Conservation (phyloP, 2,888 invertebrate species). For the Melanchra persicariae region DNA sequence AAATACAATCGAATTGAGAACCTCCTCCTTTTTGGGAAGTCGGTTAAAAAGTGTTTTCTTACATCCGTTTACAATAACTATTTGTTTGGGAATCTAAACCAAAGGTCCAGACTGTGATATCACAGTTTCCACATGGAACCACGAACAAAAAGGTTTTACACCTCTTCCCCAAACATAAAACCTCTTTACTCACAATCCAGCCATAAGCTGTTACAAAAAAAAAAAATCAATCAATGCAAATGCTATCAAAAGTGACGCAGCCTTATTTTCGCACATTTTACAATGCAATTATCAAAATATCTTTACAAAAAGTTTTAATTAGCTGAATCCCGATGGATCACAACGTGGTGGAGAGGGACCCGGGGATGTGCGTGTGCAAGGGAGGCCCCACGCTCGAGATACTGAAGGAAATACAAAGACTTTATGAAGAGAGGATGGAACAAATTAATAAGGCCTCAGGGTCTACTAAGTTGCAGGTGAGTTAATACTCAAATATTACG, state of each 20-base stretch:
- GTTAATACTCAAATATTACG: neutral
- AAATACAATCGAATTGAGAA: too few species aligned
- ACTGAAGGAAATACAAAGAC: conserved; percentile 91
- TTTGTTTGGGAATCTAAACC: too few species aligned
- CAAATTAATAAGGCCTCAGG: conserved; percentile 88
- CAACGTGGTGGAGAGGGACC: conserved; percentile 72
- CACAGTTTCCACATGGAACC: too few species aligned
- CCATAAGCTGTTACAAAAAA: conserved; percentile 12
- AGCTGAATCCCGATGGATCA: conserved; percentile 67
- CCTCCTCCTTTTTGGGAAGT: too few species aligned
- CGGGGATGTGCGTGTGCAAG: conserved; percentile 71
- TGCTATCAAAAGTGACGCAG: conserved; percentile 51
- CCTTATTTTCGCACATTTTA: conserved; percentile 50
- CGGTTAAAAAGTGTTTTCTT: too few species aligned
- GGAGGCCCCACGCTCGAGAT: conserved; percentile 84
- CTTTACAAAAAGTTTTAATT: neutral
- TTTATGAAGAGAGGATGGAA: conserved; percentile 92
- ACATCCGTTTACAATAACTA: too few species aligned
- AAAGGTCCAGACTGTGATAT: too few species aligned
- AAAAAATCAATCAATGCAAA: conserved; percentile 10
- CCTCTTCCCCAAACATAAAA: neutral
- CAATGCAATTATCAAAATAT: conserved; percentile 45
- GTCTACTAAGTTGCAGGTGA: conserved; percentile 76
- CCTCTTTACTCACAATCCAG: conserved; percentile 7
- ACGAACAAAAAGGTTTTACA: neutral